Evolutionary conservation across 2,888 invertebrate genomes (phyloP).

Genomic region (Acleris emargana): DNA sequence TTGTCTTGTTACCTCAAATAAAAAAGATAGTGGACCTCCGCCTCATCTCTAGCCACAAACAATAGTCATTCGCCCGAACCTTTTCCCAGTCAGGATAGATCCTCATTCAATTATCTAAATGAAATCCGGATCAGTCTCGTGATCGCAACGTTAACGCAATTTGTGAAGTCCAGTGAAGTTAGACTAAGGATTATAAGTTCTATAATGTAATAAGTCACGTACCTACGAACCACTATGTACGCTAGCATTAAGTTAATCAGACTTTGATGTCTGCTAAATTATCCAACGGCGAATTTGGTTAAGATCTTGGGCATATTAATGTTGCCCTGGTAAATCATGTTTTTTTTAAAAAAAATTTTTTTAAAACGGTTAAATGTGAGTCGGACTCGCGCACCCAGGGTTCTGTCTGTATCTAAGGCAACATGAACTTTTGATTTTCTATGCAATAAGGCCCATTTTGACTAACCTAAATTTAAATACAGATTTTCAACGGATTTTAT

Average conservation of each 20-base stretch:
- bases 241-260: background rate
- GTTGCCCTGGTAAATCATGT: too few species aligned
- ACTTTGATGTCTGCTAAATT: background rate
- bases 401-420: too few species aligned
- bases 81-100: constrained; percentile 53
- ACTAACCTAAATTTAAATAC: too few species aligned
- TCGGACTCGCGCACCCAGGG: too few species aligned
- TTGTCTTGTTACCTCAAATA: background rate
- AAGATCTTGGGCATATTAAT: background rate
- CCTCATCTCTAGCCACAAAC: constrained; percentile 29
- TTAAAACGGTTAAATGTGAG: too few species aligned
- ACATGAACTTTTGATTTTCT: too few species aligned
- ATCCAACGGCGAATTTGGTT: background rate
- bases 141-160: constrained; percentile 77
- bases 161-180: constrained; percentile 50
- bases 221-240: background rate
- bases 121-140: constrained; percentile 76
- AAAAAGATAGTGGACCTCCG: background rate
- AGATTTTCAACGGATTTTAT: too few species aligned
- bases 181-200: constrained; percentile 31
- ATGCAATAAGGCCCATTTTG: too few species aligned
- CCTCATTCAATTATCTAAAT: constrained; percentile 83
- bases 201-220: constrained; percentile 34
- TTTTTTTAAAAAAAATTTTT: too few species aligned
- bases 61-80: constrained; percentile 36